phyloP scores from a whole-genome alignment of 2,113 vertebrate genomes.

The Syngnathus scovelli region DNA sequence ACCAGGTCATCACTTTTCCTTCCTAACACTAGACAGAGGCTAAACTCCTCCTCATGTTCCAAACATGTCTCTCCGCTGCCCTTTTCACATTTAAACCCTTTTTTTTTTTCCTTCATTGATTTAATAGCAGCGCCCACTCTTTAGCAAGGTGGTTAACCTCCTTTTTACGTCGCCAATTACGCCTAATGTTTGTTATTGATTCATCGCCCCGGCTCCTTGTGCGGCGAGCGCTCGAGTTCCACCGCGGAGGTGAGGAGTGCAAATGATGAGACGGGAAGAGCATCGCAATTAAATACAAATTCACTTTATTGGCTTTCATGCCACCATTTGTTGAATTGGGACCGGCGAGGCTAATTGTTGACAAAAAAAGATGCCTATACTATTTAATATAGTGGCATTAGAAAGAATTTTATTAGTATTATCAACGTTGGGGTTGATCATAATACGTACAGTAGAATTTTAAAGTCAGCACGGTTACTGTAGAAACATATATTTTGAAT shows the following conservation, averaged over 20 bases:
- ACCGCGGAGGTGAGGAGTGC: conserved; percentile 23
- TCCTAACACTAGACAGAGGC: neutral
- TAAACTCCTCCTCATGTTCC: conserved; percentile 22
- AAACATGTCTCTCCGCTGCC: conserved; percentile 27
- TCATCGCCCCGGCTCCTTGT: neutral
- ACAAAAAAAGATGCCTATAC: neutral
- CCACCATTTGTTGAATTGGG: no score
- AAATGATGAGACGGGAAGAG: conserved; percentile 19
- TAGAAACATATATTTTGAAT: conserved; percentile 8
- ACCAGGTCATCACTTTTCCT: conserved; percentile 74
- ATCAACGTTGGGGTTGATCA: no score
- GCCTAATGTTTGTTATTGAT: conserved; percentile 59
- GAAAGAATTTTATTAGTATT: neutral
- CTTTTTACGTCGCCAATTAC: conserved; percentile 54
- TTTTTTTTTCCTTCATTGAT: conserved; percentile 13
- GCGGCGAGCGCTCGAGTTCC: conserved; percentile 7
- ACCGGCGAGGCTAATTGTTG: neutral
- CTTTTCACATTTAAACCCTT: conserved; percentile 38
- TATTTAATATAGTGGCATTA: neutral
- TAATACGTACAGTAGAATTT: no score
- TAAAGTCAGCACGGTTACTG: conserved; percentile 10
- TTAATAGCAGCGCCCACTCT: conserved; percentile 16
- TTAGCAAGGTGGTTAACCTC: conserved; percentile 51
- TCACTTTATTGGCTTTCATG: no score
- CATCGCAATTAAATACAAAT: neutral